Percentiles rank a stretch among this genome's conserved stretches.
These are phyloP conservation scores for Simalia tracyae DNA, from an alignment of 2,797 vertebrate species.

Conservation along the genomic window DNA sequence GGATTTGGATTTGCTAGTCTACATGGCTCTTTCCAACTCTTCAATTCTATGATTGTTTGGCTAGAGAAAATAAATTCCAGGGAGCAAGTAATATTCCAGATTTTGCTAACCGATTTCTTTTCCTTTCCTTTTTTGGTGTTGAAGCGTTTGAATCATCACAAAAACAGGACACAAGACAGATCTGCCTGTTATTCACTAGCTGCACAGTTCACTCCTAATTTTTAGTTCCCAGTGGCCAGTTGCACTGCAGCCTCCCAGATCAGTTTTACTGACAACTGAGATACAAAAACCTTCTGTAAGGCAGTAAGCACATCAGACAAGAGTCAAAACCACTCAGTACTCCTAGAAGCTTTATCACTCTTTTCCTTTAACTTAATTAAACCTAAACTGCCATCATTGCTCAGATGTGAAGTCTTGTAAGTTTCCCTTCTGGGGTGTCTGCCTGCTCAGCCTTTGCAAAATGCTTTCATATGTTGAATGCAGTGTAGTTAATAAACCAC, in stretches of 20 bases:
- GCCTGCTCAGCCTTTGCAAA: not conserved
- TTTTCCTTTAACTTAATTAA: not conserved
- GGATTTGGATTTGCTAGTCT: not conserved
- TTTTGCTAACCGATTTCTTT: not conserved
- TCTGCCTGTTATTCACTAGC: not conserved
- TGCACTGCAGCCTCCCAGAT: not conserved
- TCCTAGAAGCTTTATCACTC: not conserved
- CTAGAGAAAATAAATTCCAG: not conserved
- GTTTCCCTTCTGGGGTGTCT: too few relatives aligned
- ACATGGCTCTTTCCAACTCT: not conserved
- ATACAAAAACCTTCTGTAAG: not conserved
- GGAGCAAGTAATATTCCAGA: not conserved
- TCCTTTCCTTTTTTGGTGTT: slow-evolving; percentile 4
- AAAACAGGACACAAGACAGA: not conserved
- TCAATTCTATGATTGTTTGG: not conserved
- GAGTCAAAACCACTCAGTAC: not conserved
- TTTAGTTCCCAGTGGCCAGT: not conserved
- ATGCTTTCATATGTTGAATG: not conserved
- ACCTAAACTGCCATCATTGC: not conserved
- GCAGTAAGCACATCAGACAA: not conserved
- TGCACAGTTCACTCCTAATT: not conserved
- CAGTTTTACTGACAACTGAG: not conserved
- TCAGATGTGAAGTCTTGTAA: not conserved
- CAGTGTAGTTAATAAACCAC: not conserved
- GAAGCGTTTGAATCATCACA: not conserved